Conservation (phyloP, 2,113 vertebrate species). For the Anser brachyrhynchus region DNA sequence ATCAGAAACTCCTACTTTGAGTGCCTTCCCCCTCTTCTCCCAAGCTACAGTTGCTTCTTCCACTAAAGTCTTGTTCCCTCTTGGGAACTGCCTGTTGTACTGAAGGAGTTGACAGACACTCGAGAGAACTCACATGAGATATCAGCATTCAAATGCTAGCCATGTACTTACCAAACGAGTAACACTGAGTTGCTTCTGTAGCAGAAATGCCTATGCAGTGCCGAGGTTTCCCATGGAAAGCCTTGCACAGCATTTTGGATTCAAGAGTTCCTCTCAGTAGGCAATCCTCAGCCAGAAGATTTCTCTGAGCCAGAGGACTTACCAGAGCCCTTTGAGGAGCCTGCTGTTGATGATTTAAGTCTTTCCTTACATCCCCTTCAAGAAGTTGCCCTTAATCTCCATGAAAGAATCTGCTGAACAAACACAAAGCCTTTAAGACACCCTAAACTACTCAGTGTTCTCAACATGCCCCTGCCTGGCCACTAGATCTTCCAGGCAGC, state of each 20-base stretch:
- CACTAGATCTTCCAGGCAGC: not conserved
- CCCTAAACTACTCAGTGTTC: not conserved
- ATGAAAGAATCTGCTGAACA: not conserved
- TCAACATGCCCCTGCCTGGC: not conserved
- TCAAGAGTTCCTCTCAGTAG: accelerated
- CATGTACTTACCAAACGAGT: not conserved
- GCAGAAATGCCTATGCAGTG: not conserved
- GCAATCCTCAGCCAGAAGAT: not conserved
- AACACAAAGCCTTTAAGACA: not conserved
- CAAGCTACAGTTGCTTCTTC: not conserved
- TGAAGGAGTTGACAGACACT: not conserved
- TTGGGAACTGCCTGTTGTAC: not conserved
- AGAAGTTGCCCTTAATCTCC: not conserved
- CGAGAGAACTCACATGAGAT: not conserved
- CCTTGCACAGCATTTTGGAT: not conserved
- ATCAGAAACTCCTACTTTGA: not conserved
- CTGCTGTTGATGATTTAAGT: not conserved
- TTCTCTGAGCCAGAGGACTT: not conserved
- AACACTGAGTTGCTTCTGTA: not conserved
- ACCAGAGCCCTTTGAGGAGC: not conserved
- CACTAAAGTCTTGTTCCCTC: not conserved
- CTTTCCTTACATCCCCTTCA: not conserved
- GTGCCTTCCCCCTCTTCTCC: accelerated
- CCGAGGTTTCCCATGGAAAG: not conserved
- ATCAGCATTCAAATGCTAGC: not conserved